phyloP scores from a whole-genome alignment of 2,888 invertebrate genomes.

The Netelia virgata region DNA sequence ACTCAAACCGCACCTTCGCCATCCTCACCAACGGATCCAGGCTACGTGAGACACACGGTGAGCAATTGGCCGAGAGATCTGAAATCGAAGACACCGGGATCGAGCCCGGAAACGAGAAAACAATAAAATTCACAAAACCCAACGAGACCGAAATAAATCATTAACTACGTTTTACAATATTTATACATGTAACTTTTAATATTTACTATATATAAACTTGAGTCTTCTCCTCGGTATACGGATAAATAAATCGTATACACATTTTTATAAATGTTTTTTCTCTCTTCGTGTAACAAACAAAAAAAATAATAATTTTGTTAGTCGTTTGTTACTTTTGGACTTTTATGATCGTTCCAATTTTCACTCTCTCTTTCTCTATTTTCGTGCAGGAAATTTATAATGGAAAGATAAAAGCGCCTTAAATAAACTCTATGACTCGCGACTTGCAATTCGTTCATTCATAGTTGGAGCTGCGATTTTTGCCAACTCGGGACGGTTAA shows the following conservation, averaged over 20 bases:
- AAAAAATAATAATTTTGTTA: slow-evolving; percentile 74
- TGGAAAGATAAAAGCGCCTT: slow-evolving; percentile 43
- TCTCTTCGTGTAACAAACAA: slow-evolving; percentile 55
- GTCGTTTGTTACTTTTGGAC: slow-evolving; percentile 68
- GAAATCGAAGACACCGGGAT: slow-evolving; percentile 87
- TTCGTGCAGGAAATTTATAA: slow-evolving; percentile 9
- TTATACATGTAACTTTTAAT: slow-evolving; percentile 72
- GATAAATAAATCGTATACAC: slow-evolving; percentile 62
- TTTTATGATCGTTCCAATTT: slow-evolving; percentile 75
- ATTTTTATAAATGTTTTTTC: slow-evolving; percentile 44
- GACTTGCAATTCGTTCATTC: slow-evolving; percentile 20
- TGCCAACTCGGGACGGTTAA: slow-evolving; percentile 53
- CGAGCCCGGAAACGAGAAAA: slow-evolving; percentile 85
- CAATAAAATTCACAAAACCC: slow-evolving; percentile 20
- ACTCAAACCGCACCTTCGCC: slow-evolving; percentile 79
- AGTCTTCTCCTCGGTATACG: slow-evolving; percentile 64
- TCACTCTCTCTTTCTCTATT: slow-evolving; percentile 51
- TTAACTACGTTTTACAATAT: slow-evolving; percentile 57
- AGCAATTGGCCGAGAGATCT: slow-evolving; percentile 87
- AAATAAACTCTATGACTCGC: slow-evolving; percentile 46
- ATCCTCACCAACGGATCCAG: slow-evolving; percentile 90
- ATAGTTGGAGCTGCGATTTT: slow-evolving; percentile 5
- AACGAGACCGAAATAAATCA: slow-evolving; percentile 41
- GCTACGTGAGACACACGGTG: slow-evolving; percentile 91
- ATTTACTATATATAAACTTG: slow-evolving; percentile 66